Base-by-base conservation (phyloP, 2,113 vertebrate species). In the Calyptommatus sinebrachiatus region DNA sequence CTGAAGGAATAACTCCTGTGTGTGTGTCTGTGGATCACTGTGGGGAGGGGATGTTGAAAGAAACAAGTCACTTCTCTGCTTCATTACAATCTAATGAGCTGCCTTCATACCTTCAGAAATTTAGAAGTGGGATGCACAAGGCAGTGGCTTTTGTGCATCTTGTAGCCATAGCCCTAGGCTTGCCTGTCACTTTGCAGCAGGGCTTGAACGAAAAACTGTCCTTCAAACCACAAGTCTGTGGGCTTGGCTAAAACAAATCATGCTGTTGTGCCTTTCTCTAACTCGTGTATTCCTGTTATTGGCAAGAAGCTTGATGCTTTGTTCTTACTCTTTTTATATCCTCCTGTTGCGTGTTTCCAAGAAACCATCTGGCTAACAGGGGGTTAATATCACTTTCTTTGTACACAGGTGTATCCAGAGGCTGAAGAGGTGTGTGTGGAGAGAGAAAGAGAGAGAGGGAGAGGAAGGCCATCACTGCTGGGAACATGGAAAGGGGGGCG, bases 381-480 rank as follows among this genome's bases (percentile, higher is more conserved):
- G 69, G 71, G 81, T 73, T 83, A 78, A 72, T 61, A 2, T 21
- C 29, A 18, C 77, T 50, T 45, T 5, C 76, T 73, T 29, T 50
- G 14, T 31, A 31, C 75, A 78, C 82, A 74, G 71, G 63, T 78
- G 76, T 75, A 79, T 74, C 71, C 63, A 71, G 78, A 69, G 73
- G 2, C 0, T 0, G 29, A 28, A 41, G 24, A 50, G 70, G 66
- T 76, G 62, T 68, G 66, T 31, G 28, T 22, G 75, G 28, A 18
- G 46, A 11, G 41, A 11, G n/a, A 14, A 63, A 10, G 22, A 20
- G 24, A 2, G 1, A 9, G 45, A 21, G 16, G 7, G 35, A 63
- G 68, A 31, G 57, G 53, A 73, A n/a, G 28, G 26, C 65, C 60
- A 69, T 35, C 8, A 77, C 70, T 18, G 53, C 67, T 16, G 1